Evolutionary conservation across 1,140 invertebrate species (phyloP), one percentile per base, ranked within the genome.

Genomic region (Dreissena rostriformis): DNA sequence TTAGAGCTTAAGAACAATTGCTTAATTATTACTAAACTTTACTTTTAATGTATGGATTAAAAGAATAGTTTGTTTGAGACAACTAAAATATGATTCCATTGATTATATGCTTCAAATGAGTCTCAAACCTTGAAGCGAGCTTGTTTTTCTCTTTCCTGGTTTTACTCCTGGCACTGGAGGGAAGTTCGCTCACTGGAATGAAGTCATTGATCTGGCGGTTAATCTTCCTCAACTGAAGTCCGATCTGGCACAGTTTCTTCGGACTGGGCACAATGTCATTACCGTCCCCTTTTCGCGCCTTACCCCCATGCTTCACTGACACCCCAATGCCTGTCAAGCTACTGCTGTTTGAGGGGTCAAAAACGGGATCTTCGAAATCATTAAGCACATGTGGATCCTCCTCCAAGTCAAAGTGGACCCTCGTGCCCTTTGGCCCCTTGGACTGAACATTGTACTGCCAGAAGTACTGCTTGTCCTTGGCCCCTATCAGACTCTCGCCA

Each of bases 371-470:
- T 79, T 93, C 91, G 88, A 93, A 93, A 80, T 91, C 89, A 91
- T 97, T 97, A 57, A 99, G 94, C 22, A 97, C 95, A 94, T 99
- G 98, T n/a, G 98, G 98, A 95, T 99, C 97, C 91, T 97, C 95
- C 89, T 97, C 96, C 17, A 93, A 86, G 4, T 86, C 82, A 77
- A 93, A 89, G 67, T 89, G 87, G 28, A 93, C 89, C 52, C 91
- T 82, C 55, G 90, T 90, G 5, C 92, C 98, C 94, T 99, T 99
- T 6, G 98, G 98, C 1, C 98, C 98, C 95, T 99, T 99, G 0
- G 98, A 97, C 94, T 99, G 98, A 8, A 99, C 97, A 94, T 99
- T 99, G 92, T 99, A 99, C 92, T 99, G 98, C 98, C 98, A 99
- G 93, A 99, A 99, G 93, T 96, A 99, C 78, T 91, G 91, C 83